Percentiles rank a stretch among this genome's conserved stretches.
phyloP scores from a whole-genome alignment of 30 jellyfish, hydroid and myxozoan genomes.

The Morbakka virulenta region DNA sequence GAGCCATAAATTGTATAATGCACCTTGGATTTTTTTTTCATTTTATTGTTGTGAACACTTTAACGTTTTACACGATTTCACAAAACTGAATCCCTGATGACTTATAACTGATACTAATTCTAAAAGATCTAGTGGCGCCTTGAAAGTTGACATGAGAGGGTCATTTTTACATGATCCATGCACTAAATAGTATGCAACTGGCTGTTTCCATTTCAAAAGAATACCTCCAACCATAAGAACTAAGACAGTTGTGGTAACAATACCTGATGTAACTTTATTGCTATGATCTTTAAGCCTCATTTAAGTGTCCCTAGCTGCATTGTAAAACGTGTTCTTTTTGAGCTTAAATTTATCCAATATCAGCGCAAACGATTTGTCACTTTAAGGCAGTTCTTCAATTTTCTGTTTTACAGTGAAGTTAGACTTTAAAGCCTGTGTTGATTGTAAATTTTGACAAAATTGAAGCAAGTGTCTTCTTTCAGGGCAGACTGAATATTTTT shows the following conservation, averaged over 20 bases:
- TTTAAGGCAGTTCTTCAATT: background rate
- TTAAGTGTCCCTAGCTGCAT: background rate
- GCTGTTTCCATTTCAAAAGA: constrained; percentile 23
- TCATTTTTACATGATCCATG: background rate
- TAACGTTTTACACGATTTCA: background rate
- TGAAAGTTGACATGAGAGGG: background rate
- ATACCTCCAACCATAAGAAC: constrained; percentile 27
- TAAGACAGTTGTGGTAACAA: constrained; percentile 9
- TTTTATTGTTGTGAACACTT: background rate
- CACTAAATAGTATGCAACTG: constrained; percentile 17
- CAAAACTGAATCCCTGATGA: constrained; percentile 16
- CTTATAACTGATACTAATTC: constrained; percentile 3
- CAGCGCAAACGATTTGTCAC: background rate
- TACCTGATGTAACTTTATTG: constrained; percentile 2
- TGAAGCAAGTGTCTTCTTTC: too few relatives aligned
- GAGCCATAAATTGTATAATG: constrained; percentile 9
- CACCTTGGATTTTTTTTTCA: background rate
- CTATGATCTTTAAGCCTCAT: constrained; percentile 5
- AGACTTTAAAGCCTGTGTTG: too few relatives aligned
- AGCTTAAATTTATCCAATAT: constrained; percentile 24
- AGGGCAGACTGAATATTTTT: too few relatives aligned
- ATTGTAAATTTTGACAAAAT: too few relatives aligned
- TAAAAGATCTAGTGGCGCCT: constrained; percentile 9
- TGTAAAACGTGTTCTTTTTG: constrained; percentile 1
- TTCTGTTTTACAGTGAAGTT: constrained; percentile 15